These are phyloP conservation scores for Willisornis vidua DNA, from an alignment of 2,113 vertebrate species.

Conservation along the genomic window DNA sequence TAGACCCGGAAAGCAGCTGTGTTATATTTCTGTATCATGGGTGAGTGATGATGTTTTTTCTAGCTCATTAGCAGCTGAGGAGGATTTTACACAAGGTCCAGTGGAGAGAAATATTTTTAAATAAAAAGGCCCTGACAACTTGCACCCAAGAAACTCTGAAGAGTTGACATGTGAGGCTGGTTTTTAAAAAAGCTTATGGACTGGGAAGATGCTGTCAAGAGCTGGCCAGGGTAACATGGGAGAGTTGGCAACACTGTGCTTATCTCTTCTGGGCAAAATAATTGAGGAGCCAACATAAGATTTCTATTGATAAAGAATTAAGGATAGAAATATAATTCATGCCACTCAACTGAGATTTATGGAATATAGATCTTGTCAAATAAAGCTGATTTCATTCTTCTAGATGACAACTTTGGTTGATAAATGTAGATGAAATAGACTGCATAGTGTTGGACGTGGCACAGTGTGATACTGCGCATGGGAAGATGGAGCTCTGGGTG, in stretches of 20 bases:
- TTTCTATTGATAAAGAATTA: slow-evolving; percentile 41
- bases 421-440: slow-evolving; percentile 57
- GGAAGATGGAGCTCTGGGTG: not conserved
- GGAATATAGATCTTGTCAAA: slow-evolving; percentile 61
- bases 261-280: slow-evolving; percentile 2
- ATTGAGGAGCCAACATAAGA: not conserved
- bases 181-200: not conserved
- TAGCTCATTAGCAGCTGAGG: not conserved
- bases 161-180: not conserved
- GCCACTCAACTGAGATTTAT: slow-evolving; percentile 42
- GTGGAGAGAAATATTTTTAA: not conserved
- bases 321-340: slow-evolving; percentile 24
- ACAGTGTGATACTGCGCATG: not conserved
- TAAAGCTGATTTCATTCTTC: slow-evolving; percentile 50
- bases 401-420: slow-evolving; percentile 30
- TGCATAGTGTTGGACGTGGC: not conserved
- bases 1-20: not conserved
- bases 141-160: not conserved
- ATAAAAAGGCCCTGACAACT: not conserved
- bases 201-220: not conserved
- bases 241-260: slow-evolving; percentile 4
- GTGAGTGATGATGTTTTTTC: not conserved
- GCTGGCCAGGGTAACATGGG: not conserved
- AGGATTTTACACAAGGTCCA: not conserved
- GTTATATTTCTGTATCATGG: not conserved